These are phyloP conservation scores for Euplagia quadripunctaria DNA, from an alignment of 2,888 invertebrate species.

Conservation along the genomic window DNA sequence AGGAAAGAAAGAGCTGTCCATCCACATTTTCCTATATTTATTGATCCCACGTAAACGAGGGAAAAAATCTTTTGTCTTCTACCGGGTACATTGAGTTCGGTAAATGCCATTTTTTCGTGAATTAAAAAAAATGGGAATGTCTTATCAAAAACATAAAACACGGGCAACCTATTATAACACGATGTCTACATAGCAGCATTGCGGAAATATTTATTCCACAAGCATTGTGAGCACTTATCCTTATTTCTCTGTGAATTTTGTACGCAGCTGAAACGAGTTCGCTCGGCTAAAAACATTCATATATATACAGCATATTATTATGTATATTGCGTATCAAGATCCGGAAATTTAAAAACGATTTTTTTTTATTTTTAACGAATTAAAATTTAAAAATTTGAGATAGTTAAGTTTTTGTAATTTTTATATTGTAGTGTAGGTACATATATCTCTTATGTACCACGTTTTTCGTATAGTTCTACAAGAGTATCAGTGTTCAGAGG, in stretches of 20 bases:
- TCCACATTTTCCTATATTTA: no score
- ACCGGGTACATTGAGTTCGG: no score
- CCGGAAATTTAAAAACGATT: background rate
- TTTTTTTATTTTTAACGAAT: no score
- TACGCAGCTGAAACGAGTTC: slow-evolving; percentile 43
- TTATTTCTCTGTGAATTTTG: slow-evolving; percentile 52
- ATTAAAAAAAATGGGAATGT: background rate
- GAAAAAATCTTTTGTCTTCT: no score
- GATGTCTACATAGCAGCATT: slow-evolving; percentile 37
- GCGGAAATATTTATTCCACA: slow-evolving; percentile 50
- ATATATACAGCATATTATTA: slow-evolving; percentile 33
- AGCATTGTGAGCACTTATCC: slow-evolving; percentile 47
- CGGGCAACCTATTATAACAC: slow-evolving; percentile 38
- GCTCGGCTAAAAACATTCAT: slow-evolving; percentile 27
- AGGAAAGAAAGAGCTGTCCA: no score
- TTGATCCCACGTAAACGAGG: no score
- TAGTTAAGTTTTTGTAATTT: background rate
- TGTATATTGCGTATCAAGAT: slow-evolving; percentile 14
- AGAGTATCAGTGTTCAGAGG: no score
- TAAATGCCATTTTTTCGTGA: background rate
- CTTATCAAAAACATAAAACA: background rate
- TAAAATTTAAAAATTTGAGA: background rate
- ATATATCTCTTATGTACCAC: background rate
- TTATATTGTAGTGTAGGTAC: background rate
- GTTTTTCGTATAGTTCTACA: no score